These are phyloP conservation scores for Adelognathus sp. DNA, from an alignment of 2,888 invertebrate species.

Conservation along the genomic window DNA sequence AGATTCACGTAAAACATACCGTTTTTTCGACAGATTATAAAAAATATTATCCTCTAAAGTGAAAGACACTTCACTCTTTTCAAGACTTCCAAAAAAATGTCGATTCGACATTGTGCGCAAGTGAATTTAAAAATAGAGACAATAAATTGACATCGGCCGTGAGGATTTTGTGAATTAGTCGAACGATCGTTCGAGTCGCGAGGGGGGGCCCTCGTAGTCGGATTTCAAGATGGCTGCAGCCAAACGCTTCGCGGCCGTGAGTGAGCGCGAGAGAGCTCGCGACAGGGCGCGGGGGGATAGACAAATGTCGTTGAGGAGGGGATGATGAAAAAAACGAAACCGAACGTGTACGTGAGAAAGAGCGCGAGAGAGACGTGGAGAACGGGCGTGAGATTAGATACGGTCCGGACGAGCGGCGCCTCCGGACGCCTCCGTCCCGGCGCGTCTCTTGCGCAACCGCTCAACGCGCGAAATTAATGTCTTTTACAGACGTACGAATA, in stretches of 20 bases:
- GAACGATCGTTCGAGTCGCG: constrained; percentile 8
- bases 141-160: neutral
- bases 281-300: constrained; percentile 31
- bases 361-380: constrained; percentile 46
- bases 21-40: too few species aligned
- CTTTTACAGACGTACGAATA: constrained; percentile 59
- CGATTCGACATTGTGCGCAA: too few species aligned
- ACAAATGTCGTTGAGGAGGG: constrained; percentile 7
- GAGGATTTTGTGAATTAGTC: constrained; percentile 26
- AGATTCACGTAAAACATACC: too few species aligned
- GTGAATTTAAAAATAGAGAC: neutral
- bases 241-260: constrained; percentile 52
- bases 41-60: too few species aligned
- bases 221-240: constrained; percentile 75
- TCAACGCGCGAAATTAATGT: constrained; percentile 66
- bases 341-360: neutral
- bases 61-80: too few species aligned
- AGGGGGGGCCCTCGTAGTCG: constrained; percentile 51
- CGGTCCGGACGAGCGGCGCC: constrained; percentile 65
- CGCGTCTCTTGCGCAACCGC: constrained; percentile 63
- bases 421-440: constrained; percentile 65
- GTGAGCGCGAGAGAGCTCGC: constrained; percentile 24
- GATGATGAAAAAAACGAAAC: constrained; percentile 14
- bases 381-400: constrained; percentile 75
- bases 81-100: too few species aligned